Evolutionary conservation across 92 coral and sea anemone genomes (phyloP).

Genomic region (Porites cylindrica): DNA sequence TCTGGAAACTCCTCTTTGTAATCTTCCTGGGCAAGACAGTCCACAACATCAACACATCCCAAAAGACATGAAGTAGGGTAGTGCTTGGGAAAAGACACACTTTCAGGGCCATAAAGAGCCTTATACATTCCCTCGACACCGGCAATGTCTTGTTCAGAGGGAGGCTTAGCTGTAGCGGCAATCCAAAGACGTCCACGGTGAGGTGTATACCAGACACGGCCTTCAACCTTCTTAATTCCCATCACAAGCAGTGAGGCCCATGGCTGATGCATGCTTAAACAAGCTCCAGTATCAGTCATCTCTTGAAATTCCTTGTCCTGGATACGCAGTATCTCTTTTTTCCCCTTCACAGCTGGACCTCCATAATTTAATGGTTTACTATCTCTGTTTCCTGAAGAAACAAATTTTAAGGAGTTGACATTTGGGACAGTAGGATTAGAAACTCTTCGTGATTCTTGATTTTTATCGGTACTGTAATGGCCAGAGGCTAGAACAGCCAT

Average conservation of each 20-base stretch:
- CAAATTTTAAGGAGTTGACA: conserved; percentile 62
- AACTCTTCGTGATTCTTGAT: conserved; percentile 22
- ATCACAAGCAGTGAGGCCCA: conserved; percentile 96
- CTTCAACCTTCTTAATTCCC: conserved; percentile 97
- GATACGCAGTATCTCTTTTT: conserved; percentile 68
- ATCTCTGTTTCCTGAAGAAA: conserved; percentile 41
- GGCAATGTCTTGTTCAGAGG: conserved; percentile 74
- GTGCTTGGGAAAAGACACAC: conserved; percentile 73
- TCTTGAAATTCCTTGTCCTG: conserved; percentile 97
- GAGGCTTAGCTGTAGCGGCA: conserved; percentile 90
- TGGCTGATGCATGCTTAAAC: conserved; percentile 99
- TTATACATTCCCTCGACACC: conserved; percentile 79
- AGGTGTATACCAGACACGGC: conserved; percentile 94
- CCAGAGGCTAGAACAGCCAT: conserved; percentile 47
- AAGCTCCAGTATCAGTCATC: conserved; percentile 94
- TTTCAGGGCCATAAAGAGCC: conserved; percentile 50
- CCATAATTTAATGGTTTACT: not conserved
- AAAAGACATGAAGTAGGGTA: conserved; percentile 91
- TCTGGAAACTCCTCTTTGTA: conserved; percentile 84
- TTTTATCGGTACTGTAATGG: conserved; percentile 25
- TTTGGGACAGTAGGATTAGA: conserved; percentile 54
- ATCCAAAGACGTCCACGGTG: conserved; percentile 99
- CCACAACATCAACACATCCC: conserved; percentile 91
- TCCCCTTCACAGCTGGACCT: conserved; percentile 8
- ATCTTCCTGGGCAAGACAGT: conserved; percentile 89